phyloP scores from a whole-genome alignment of 1,140 invertebrate species.

The Thrips palmi region DNA sequence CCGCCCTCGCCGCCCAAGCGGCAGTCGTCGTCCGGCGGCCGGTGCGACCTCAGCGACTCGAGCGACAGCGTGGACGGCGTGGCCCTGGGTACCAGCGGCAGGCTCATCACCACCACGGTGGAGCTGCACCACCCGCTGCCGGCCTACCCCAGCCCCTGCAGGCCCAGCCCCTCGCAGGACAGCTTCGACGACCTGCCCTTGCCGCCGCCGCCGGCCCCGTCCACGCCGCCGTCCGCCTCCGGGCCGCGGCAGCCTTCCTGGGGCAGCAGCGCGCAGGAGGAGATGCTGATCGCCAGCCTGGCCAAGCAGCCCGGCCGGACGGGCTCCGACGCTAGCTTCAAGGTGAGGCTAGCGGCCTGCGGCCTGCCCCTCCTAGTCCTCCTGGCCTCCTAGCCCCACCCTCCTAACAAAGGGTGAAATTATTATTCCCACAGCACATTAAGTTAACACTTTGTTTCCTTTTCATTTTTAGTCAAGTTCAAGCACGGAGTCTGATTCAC shows the following conservation, averaged over 20 bases:
- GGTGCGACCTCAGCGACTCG: conserved; percentile 22
- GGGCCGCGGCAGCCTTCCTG: conserved; percentile 27
- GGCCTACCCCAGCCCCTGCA: conserved; percentile 31
- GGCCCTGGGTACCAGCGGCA: conserved; percentile 30
- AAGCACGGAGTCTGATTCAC: conserved; percentile 87
- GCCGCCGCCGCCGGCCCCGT: conserved; percentile 34
- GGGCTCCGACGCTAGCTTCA: conserved; percentile 70
- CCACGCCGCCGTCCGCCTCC: conserved; percentile 33
- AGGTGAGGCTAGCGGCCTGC: conserved; percentile 30
- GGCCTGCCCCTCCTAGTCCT: neutral
- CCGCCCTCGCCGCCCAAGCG: conserved; percentile 77
- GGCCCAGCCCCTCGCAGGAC: conserved; percentile 17
- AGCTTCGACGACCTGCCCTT: conserved; percentile 22
- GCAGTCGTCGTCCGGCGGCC: conserved; percentile 37
- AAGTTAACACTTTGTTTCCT: neutral
- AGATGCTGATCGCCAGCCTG: conserved; percentile 37
- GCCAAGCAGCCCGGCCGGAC: conserved; percentile 49
- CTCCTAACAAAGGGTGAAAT: neutral
- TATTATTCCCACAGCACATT: neutral
- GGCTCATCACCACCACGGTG: no score
- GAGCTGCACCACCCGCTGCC: conserved; percentile 64
- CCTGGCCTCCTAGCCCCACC: neutral
- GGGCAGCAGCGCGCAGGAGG: conserved; percentile 22
- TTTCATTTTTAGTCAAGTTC: conserved; percentile 56
- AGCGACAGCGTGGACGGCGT: conserved; percentile 16